Base-by-base conservation (phyloP, 1,140 invertebrate species). In the Magallana ariakensis region DNA sequence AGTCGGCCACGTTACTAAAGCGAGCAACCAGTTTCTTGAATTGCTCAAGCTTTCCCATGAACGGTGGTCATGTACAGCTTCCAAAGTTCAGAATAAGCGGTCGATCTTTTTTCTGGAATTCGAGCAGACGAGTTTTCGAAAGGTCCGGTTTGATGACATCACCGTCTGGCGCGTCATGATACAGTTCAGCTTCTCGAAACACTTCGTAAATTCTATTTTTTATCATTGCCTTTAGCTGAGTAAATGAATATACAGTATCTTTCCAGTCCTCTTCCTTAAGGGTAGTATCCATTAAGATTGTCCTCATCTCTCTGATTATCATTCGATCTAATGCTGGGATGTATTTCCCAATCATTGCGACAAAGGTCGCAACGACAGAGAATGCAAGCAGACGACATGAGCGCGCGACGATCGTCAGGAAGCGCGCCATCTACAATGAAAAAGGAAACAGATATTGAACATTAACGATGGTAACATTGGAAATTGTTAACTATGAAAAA, bases 1-100 rank as follows among this genome's bases (percentile, higher is more conserved):
- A 92, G 80, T 92, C 92, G 11, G 86, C 91, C 26, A 86, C 54
- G 16, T 86, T 26, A 62, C 70, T 53, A 85, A 88, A 92, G 75
- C 90, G 80, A 83, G 80, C 75, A 54, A 90, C 90, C 33, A 92
- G 16, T 60, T 83, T 75, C 66, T 89, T 89, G 82, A 92, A 91
- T 54, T 70, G 66, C 66, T 85, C 82, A 53, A 92, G 85, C 62
- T 90, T 90, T 60, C 81, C 89, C 89, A 92, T 90, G 80, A 92
- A 92, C 62, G 92, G 92, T 46, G 92, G 91, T 92, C 92, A 92
- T 70, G 87, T 90, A 80, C 92, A 92, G 86, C 90, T 92, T 16
- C 92, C 92, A 84, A 92, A 92, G 87, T 89, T 90, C 19, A 92
- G 46, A 13, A 92, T 89, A 57, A 92, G 90, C 33, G 92, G 92